Evolutionary conservation across 2,113 vertebrate species (phyloP).

Genomic region (Pseudolaguvia tuberculata): DNA sequence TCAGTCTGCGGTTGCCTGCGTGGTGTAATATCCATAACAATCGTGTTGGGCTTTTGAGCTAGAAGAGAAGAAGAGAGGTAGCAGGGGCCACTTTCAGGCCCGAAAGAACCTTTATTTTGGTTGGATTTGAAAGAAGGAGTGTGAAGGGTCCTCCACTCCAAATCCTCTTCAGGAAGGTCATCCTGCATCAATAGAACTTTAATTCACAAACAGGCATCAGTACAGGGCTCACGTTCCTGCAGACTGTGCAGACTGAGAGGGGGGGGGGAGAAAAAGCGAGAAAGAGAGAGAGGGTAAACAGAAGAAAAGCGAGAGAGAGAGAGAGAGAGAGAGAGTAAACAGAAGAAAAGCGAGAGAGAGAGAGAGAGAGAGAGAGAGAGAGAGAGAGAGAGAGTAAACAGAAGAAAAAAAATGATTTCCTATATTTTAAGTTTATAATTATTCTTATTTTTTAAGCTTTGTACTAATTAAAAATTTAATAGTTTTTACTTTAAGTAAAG

Average conservation of each 20-base stretch:
- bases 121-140: slow-evolving; percentile 95
- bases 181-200: slow-evolving; percentile 88
- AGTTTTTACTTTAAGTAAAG: no score
- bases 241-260: slow-evolving; percentile 84
- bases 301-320: slow-evolving; percentile 9
- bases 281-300: not conserved
- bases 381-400: not conserved
- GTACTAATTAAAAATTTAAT: no score
- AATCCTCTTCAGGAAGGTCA: slow-evolving; percentile 91
- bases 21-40: slow-evolving; percentile 99
- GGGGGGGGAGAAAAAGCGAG: slow-evolving; percentile 34
- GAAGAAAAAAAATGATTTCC: not conserved
- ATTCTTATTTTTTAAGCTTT: no score
- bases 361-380: slow-evolving; percentile 35
- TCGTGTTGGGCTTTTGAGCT: slow-evolving; percentile 88
- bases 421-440: no score
- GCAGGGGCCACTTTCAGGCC: slow-evolving; percentile 96
- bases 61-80: slow-evolving; percentile 60
- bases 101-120: slow-evolving; percentile 94
- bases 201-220: slow-evolving; percentile 84
- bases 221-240: slow-evolving; percentile 92
- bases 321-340: slow-evolving; percentile 1
- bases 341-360: slow-evolving; percentile 68
- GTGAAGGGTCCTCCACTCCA: slow-evolving; percentile 88
- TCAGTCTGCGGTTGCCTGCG: slow-evolving; percentile 89